These are phyloP conservation scores for Eurystomus glaucurus DNA, from an alignment of 2,797 vertebrate genomes.

Conservation along the genomic window DNA sequence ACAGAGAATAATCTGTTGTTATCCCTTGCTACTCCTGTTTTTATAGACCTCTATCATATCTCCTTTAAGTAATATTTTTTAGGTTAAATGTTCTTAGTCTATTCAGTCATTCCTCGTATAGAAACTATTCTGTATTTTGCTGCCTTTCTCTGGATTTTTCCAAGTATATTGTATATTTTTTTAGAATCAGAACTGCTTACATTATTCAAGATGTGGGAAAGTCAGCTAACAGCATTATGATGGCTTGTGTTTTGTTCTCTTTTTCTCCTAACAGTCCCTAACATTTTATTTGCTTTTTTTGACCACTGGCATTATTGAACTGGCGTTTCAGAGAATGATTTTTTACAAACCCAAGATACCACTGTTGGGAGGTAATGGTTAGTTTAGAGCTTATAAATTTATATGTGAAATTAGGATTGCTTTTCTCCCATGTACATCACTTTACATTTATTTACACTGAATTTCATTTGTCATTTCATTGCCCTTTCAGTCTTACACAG, in stretches of 20 bases:
- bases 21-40: background rate
- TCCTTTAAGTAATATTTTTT: background rate
- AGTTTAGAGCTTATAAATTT: slow-evolving; percentile 24
- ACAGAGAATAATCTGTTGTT: background rate
- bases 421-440: background rate
- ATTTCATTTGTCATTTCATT: slow-evolving; percentile 1
- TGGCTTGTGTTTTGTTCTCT: background rate
- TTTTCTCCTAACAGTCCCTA: background rate
- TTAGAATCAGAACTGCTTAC: background rate
- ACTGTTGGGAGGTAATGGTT: background rate
- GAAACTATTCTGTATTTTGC: background rate
- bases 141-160: background rate
- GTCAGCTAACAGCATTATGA: background rate
- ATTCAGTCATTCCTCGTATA: background rate
- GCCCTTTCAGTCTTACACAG: background rate
- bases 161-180: background rate
- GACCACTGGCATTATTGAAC: background rate
- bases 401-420: slow-evolving; percentile 13
- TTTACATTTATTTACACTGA: background rate
- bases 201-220: background rate
- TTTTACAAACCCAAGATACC: background rate
- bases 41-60: background rate
- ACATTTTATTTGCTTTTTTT: background rate
- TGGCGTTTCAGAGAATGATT: background rate
- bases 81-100: background rate